Base-by-base conservation (phyloP, 2,888 invertebrate species). In the Cephus rjabovi region DNA sequence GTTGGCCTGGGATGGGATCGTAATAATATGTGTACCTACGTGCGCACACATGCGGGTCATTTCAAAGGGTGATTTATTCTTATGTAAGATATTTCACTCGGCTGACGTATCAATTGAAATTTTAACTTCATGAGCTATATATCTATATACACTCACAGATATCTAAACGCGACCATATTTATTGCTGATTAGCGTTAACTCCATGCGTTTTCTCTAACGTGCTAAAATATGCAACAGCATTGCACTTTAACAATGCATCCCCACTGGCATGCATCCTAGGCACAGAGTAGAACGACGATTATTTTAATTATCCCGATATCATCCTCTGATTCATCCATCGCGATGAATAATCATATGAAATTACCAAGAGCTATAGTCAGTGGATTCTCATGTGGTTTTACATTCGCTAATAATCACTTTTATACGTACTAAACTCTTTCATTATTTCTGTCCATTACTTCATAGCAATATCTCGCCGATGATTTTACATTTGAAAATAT, bases 291-390 rank as follows among this genome's bases (percentile, higher is more conserved):
- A 83, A 81, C 80, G 77, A 79, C 80, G 84, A 87, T 87, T 86
- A 87, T 86, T 87, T 87, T 86, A 86, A 83, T 83, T 83, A 83
- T 83, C 83, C 82, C 80, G 84, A 85, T 86, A 86, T 85, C 83
- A 83, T 79, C 83, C 84, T 34, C 71, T 71, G 31, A 33, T 71
- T 34, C 71, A 71, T 23, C 71, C 80, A 82, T 81, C 81, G 81
- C 85, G 84, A 87, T 87, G 86, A 87, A 87, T 87, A 87, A 86
- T 87, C 86, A 86, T 85, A 86, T 86, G 83, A 85, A 85, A 86
- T 87, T 85, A 83, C 82, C 83, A 83, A 83, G 40, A 75, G 30
- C 77, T 71, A 75, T 69, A 69, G 6, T 56, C 84, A 84, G 82
- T 83, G 85, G 85, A 83, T 83, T 84, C 85, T 84, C 86, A 85